phyloP scores from a whole-genome alignment of 2,113 vertebrate genomes.

The Sardina pilchardus region DNA sequence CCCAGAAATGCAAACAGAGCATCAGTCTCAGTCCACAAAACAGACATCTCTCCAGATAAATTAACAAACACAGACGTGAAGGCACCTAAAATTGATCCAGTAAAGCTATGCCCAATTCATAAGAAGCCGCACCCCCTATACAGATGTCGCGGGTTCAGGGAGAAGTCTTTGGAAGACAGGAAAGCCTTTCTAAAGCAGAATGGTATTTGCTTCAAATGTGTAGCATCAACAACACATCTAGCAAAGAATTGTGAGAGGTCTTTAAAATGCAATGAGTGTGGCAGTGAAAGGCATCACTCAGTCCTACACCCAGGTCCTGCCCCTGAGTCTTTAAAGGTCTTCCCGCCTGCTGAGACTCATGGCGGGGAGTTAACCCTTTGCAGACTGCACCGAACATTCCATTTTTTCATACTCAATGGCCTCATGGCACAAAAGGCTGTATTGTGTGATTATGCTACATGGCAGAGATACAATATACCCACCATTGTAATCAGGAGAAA shows the following conservation, averaged over 20 bases:
- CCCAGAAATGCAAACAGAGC: too few relatives aligned
- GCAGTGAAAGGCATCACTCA: slow-evolving; percentile 11
- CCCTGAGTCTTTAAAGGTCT: not conserved
- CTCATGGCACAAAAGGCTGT: too few relatives aligned
- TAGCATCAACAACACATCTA: not conserved
- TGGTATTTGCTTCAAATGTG: slow-evolving; percentile 31
- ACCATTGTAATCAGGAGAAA: too few relatives aligned
- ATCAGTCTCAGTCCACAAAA: too few relatives aligned
- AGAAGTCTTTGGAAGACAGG: slow-evolving; percentile 3
- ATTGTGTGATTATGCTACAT: too few relatives aligned
- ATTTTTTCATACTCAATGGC: too few relatives aligned
- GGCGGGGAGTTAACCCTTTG: too few relatives aligned
- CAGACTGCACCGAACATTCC: too few relatives aligned
- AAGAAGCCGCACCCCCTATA: slow-evolving; percentile 30
- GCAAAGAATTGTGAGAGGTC: slow-evolving; percentile 16
- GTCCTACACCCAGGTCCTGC: slow-evolving; percentile 19
- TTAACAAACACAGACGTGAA: too few relatives aligned
- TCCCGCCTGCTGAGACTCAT: not conserved
- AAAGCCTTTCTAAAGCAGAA: slow-evolving; percentile 34
- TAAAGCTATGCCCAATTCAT: slow-evolving; percentile 29
- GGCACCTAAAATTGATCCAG: not conserved
- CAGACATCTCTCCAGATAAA: too few relatives aligned
- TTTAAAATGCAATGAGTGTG: slow-evolving; percentile 25
- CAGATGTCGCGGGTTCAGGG: slow-evolving; percentile 25
- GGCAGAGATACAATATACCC: too few relatives aligned